These are phyloP conservation scores for Acanthiza pusilla DNA, from an alignment of 2,797 vertebrate genomes.

Conservation along the genomic window DNA sequence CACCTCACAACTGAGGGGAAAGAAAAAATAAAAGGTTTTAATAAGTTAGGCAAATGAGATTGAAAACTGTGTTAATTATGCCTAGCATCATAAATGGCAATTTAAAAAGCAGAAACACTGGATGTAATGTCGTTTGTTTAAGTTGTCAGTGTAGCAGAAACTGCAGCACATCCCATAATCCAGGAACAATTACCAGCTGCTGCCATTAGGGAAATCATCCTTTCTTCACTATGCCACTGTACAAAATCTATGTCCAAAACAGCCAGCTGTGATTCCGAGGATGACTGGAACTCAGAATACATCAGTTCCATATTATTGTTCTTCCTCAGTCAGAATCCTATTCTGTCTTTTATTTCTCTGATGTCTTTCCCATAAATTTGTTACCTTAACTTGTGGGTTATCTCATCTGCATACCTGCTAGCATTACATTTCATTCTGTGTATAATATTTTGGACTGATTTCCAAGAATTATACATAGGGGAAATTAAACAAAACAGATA, in stretches of 20 bases:
- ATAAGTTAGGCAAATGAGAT: neutral
- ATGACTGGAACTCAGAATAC: neutral
- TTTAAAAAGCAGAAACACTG: neutral
- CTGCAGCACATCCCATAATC: neutral
- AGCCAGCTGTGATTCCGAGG: neutral
- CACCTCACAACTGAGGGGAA: neutral
- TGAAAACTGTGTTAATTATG: slow-evolving; percentile 29
- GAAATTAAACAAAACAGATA: neutral
- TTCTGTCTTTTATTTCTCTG: neutral
- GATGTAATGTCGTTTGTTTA: neutral
- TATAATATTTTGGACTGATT: neutral
- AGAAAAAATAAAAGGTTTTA: neutral
- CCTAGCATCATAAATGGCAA: slow-evolving; percentile 25
- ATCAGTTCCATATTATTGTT: neutral
- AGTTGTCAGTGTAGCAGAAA: neutral
- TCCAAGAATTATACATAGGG: neutral
- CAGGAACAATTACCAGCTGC: slow-evolving; percentile 26
- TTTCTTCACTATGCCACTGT: neutral
- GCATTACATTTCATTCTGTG: neutral
- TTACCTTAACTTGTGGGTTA: neutral
- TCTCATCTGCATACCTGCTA: neutral
- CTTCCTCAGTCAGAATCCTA: neutral
- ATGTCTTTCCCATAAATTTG: neutral
- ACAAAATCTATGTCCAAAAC: neutral
- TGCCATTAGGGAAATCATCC: neutral